Percentiles rank a stretch among this genome's conserved stretches.
Conservation (phyloP, 23 tunicate species). For the Oikopleura dioica region DNA sequence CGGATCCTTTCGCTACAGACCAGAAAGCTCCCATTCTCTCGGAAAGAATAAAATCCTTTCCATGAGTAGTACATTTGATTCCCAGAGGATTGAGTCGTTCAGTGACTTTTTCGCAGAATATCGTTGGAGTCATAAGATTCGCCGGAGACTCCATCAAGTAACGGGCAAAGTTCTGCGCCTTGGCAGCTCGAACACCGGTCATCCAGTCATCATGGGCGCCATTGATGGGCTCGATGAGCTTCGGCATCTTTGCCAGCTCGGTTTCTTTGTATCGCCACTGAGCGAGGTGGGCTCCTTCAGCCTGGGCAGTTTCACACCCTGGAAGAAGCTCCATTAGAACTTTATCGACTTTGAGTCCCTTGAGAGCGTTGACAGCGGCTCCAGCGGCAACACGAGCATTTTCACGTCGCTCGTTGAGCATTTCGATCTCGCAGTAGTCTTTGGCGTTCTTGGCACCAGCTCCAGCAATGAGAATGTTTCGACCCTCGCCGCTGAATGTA, state of each 20-base stretch:
- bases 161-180: slow-evolving; percentile 56
- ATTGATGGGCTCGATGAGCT: slow-evolving; percentile 13
- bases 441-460: background rate
- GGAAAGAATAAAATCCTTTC: slow-evolving; percentile 28
- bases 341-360: background rate
- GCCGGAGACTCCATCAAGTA: slow-evolving; percentile 70
- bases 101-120: slow-evolving; percentile 24
- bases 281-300: slow-evolving; percentile 49
- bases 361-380: slow-evolving; percentile 3
- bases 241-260: slow-evolving; percentile 46
- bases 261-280: slow-evolving; percentile 50
- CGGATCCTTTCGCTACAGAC: slow-evolving; percentile 62
- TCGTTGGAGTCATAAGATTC: slow-evolving; percentile 55
- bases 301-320: slow-evolving; percentile 22
- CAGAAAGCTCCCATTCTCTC: slow-evolving; percentile 79
- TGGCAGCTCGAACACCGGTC: slow-evolving; percentile 32
- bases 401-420: slow-evolving; percentile 1
- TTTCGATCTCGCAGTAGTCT: slow-evolving; percentile 6
- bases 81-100: slow-evolving; percentile 18
- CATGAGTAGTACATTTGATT: slow-evolving; percentile 18
- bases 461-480: background rate
- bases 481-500: no score
- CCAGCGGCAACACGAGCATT: slow-evolving; percentile 11
- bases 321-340: slow-evolving; percentile 16
- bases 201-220: slow-evolving; percentile 21